These are phyloP conservation scores for Pinctada fucata DNA, from an alignment of 2,888 invertebrate species.

Conservation along the genomic window DNA sequence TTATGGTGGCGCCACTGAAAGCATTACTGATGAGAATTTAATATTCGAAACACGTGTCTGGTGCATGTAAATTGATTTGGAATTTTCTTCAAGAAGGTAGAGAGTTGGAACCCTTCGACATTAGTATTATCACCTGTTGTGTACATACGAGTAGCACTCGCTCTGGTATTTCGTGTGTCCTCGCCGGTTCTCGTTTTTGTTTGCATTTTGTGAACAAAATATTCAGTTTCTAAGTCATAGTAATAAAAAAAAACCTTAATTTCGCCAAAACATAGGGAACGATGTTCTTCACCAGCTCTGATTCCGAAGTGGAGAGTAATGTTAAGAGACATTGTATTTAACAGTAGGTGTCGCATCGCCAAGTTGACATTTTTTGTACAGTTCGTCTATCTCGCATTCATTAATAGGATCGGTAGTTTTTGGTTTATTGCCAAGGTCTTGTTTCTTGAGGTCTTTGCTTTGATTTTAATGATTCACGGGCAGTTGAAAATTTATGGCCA, in stretches of 20 bases:
- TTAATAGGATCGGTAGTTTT: not conserved
- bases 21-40: no score
- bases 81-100: no score
- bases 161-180: not conserved
- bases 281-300: constrained; percentile 3
- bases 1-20: not conserved
- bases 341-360: not conserved
- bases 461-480: constrained; percentile 1
- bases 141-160: not conserved
- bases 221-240: not conserved
- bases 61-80: no score
- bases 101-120: no score
- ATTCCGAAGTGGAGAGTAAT: constrained; percentile 1
- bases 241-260: not conserved
- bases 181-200: not conserved
- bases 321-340: not conserved
- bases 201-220: not conserved
- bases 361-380: not conserved
- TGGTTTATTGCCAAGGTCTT: constrained; percentile 1
- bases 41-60: no score
- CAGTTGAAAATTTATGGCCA: constrained; percentile 3
- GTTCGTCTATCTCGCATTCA: constrained; percentile 1
- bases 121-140: not conserved
- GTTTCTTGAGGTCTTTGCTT: constrained; percentile 10
- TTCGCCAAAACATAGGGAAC: constrained; percentile 7